Percentiles rank a stretch among this genome's conserved stretches.
These are phyloP conservation scores for Sibirionetta formosa DNA, from an alignment of 2,797 vertebrate species.

Conservation along the genomic window DNA sequence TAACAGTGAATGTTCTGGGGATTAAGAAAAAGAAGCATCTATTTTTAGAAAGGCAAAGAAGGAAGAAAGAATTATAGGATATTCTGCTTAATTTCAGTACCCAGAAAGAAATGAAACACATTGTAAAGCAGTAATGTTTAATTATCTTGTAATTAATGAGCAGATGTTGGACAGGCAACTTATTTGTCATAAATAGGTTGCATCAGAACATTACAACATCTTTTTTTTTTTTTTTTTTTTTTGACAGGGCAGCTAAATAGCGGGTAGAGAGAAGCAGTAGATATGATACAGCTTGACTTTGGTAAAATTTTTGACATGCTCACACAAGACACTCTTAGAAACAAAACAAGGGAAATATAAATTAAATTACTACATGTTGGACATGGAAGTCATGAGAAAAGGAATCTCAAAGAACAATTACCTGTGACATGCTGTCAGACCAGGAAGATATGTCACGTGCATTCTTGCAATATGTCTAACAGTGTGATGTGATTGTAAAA, in stretches of 20 bases:
- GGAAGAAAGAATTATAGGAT: background rate
- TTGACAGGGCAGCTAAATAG: background rate
- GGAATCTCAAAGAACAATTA: background rate
- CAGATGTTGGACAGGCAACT: background rate
- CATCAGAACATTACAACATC: background rate
- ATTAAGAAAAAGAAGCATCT: background rate
- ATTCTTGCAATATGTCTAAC: background rate
- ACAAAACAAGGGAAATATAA: background rate
- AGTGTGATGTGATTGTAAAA: background rate
- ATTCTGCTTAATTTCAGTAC: background rate
- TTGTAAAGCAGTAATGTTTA: background rate
- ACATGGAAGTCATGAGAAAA: background rate
- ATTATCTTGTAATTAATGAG: slow-evolving; percentile 16
- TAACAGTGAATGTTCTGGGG: background rate
- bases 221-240: background rate
- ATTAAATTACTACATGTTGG: background rate
- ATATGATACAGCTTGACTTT: background rate
- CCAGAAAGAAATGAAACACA: background rate
- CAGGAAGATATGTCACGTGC: background rate
- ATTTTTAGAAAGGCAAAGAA: background rate
- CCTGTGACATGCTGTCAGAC: background rate
- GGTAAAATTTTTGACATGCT: background rate
- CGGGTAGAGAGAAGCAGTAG: background rate
- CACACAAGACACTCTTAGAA: background rate
- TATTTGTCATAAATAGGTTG: background rate